These are phyloP conservation scores for Arenaria interpres DNA, from an alignment of 2,113 vertebrate genomes.

Conservation along the genomic window DNA sequence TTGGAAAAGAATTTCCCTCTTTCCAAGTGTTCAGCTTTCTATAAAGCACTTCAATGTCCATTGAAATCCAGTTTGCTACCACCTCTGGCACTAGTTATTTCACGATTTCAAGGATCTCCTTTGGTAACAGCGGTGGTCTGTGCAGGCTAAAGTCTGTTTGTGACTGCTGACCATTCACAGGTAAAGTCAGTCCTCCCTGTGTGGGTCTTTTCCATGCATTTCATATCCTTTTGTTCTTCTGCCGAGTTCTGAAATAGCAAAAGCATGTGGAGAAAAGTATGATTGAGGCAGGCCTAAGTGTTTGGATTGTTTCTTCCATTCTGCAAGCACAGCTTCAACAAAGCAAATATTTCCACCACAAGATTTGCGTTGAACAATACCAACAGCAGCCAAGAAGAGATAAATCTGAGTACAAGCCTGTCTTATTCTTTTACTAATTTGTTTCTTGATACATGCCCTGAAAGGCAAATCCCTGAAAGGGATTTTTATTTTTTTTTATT, in stretches of 20 bases:
- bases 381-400: background rate
- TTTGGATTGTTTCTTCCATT: background rate
- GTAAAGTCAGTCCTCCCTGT: background rate
- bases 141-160: background rate
- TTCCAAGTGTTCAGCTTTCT: background rate
- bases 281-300: background rate
- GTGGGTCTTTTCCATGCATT: background rate
- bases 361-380: background rate
- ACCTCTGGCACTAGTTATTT: background rate
- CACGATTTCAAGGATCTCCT: background rate
- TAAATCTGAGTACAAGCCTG: background rate
- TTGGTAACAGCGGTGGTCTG: background rate
- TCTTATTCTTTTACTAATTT: slow-evolving; percentile 33
- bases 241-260: background rate
- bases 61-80: background rate
- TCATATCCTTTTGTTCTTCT: background rate
- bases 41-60: background rate
- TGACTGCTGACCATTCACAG: background rate
- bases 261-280: background rate
- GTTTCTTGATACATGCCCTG: slow-evolving; percentile 14
- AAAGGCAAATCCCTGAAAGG: slow-evolving; percentile 11
- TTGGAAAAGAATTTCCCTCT: background rate
- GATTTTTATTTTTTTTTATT: background rate
- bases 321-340: background rate
- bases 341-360: background rate